Percentiles rank a stretch among this genome's conserved stretches.
Conservation (phyloP, 2,888 invertebrate genomes). For the Steinernema carpocapsae region DNA sequence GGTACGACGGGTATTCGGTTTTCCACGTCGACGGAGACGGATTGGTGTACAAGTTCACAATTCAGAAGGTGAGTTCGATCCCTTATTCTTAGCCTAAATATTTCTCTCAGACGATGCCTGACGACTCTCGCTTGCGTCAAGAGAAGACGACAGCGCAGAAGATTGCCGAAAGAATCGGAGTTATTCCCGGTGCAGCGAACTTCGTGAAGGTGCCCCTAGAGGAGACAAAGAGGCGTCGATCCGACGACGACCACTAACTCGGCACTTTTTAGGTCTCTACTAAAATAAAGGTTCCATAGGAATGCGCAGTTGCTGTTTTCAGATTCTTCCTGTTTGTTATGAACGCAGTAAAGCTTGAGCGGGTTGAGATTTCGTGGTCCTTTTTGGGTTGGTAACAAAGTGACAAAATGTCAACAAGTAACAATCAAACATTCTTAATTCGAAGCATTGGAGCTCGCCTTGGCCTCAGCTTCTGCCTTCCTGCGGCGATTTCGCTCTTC, state of each 20-base stretch:
- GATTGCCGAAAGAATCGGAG: conserved; percentile 16
- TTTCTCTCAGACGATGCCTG: conserved; percentile 12
- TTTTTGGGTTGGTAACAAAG: not conserved
- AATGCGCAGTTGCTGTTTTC: conserved; percentile 8
- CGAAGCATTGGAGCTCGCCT: not conserved
- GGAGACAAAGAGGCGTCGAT: not conserved
- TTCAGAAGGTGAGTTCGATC: conserved; percentile 43
- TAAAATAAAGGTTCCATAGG: conserved; percentile 17
- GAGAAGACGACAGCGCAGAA: conserved; percentile 24
- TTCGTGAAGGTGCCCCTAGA: not conserved
- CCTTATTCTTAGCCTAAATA: not conserved
- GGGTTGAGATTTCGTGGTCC: not conserved
- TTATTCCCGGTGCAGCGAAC: conserved; percentile 8
- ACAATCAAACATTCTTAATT: not conserved
- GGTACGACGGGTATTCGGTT: conserved; percentile 66
- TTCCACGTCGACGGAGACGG: conserved; percentile 66
- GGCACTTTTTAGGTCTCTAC: not conserved
- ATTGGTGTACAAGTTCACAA: conserved; percentile 57
- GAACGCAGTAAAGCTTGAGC: conserved; percentile 19
- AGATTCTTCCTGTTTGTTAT: conserved; percentile 12
- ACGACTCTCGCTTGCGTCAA: not conserved
- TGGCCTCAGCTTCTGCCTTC: not conserved
- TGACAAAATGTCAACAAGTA: not conserved
- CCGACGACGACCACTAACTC: not conserved
- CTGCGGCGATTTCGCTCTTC: conserved; percentile 29